These are phyloP conservation scores for Podargus strigoides DNA, from an alignment of 2,797 vertebrate species.

Conservation along the genomic window DNA sequence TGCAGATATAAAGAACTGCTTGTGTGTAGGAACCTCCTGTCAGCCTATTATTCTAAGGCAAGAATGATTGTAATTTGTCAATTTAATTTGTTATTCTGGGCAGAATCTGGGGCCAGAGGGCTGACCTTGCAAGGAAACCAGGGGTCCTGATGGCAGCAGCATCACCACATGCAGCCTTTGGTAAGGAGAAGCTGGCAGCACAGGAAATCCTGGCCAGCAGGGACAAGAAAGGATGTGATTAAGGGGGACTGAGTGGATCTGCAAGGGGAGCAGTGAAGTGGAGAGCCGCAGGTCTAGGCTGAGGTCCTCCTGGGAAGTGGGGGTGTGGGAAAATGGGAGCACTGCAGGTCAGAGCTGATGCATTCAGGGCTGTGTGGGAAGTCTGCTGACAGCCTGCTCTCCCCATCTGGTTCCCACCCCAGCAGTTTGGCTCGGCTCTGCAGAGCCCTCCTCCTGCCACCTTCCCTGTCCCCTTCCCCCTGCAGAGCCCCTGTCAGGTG, in stretches of 20 bases:
- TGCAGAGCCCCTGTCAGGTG: background rate
- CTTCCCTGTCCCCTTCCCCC: background rate
- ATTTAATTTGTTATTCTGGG: background rate
- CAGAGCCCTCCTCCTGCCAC: background rate
- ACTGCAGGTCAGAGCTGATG: background rate
- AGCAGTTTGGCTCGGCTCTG: background rate
- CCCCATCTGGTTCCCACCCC: too few relatives aligned
- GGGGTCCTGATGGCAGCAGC: background rate
- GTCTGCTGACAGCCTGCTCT: background rate
- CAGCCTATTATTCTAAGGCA: background rate
- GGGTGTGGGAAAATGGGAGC: background rate
- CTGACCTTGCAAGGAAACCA: background rate
- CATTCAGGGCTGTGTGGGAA: background rate
- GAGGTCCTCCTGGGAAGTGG: background rate
- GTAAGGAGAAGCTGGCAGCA: background rate
- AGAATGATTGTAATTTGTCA: background rate
- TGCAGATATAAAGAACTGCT: background rate
- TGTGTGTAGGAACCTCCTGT: background rate
- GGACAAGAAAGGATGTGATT: background rate
- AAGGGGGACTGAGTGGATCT: background rate
- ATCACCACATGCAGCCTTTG: rapidly evolving
- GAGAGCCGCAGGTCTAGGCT: background rate
- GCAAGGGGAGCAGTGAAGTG: rapidly evolving
- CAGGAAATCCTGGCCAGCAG: background rate
- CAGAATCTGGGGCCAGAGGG: background rate